These are phyloP conservation scores for Clistopyga incitator DNA, from an alignment of 2,888 invertebrate species.

Conservation along the genomic window DNA sequence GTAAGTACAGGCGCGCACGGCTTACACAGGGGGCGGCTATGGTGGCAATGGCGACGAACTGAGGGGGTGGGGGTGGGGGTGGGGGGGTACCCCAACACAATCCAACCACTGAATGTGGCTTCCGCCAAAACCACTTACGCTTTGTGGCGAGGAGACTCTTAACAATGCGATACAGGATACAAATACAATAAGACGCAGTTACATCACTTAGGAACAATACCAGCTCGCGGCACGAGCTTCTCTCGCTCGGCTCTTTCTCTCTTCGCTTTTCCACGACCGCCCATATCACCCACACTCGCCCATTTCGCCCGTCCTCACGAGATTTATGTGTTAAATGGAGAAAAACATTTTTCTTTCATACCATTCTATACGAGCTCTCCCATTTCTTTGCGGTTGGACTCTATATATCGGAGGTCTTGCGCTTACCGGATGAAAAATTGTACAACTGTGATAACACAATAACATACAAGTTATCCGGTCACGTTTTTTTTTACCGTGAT, in stretches of 20 bases:
- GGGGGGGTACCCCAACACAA: conserved; percentile 80
- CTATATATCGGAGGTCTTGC: conserved; percentile 1
- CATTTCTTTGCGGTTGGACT: neutral
- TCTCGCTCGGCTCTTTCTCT: conserved; percentile 60
- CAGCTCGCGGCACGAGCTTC: conserved; percentile 66
- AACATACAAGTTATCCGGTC: neutral
- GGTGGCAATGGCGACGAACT: conserved; percentile 61
- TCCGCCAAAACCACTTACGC: conserved; percentile 85
- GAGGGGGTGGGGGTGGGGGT: too few relatives aligned
- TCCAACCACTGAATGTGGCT: conserved; percentile 84
- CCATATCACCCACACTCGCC: conserved; percentile 37
- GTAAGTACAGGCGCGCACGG: conserved; percentile 70
- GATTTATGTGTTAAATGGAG: conserved; percentile 84
- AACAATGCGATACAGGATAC: conserved; percentile 84
- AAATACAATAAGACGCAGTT: conserved; percentile 85
- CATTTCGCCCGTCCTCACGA: conserved; percentile 67
- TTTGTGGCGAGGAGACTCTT: conserved; percentile 83
- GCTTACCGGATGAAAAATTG: neutral
- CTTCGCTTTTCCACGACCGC: conserved; percentile 53
- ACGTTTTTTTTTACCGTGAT: neutral
- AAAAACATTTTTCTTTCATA: conserved; percentile 79
- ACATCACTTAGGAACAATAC: conserved; percentile 84
- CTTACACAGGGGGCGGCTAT: conserved; percentile 60
- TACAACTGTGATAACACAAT: neutral
- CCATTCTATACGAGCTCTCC: conserved; percentile 4